Evolutionary conservation across 2,797 vertebrate genomes (phyloP), one percentile per base, ranked within the genome.

Genomic region (Epinephelus awoara): DNA sequence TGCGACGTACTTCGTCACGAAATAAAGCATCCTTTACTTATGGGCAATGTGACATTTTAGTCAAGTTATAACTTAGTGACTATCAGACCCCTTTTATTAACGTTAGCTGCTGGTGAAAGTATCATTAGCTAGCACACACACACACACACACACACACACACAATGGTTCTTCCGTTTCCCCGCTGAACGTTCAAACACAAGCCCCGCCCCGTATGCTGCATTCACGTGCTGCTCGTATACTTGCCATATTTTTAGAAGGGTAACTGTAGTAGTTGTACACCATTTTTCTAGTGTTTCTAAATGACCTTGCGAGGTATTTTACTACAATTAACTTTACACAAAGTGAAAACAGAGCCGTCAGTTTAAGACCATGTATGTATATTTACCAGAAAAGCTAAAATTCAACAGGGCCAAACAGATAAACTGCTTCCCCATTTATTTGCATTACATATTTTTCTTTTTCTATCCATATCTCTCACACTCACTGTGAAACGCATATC

Each of bases 111-210:
- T 34, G 7, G 7, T 34, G 34, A 7, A 8, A 1, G 14, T 4
- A 11, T 19, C 2, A 1, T 13, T 64, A 55, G 47, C 61, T 58
- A 77, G 46, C n/a, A 65, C n/a, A 79, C 70, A 85, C 49, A 51
- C 54, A 78, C 27, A 6, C 27, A 29, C 27, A 27, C 27, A 29
- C 23, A 23, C 23, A 27, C 27, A 27, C 27, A 79, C 70, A 85
- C 49, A 54, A 17, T 1, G 0, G 1, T n/a, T 1, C 14, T 2
- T 34, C 4, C 4, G 2, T 40, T 79, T 75, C 65, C 89, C 63
- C 89, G 93, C 85, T 82, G 66, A 8, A 84, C 40, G 72, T 91
- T 92, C 83, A 84, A 92, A 91, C 72, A 0, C 6, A 85, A 72
- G 68, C 0, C 19, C 75, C 74, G 81, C 91, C 83, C 78, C 40